phyloP scores from a whole-genome alignment of 1,140 invertebrate genomes.

The Oryctes rhinoceros region DNA sequence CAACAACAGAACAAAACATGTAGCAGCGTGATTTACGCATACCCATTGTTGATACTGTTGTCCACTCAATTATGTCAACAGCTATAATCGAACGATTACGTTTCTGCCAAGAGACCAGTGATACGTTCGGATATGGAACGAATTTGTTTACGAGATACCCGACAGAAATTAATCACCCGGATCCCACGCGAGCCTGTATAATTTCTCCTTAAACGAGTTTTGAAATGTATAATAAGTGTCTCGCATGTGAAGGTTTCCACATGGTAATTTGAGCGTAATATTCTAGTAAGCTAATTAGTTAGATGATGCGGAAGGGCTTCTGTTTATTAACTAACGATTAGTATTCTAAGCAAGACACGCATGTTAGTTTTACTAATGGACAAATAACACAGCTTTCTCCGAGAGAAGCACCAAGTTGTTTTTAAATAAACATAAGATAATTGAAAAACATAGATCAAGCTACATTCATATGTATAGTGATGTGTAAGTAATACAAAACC shows the following conservation, averaged over 20 bases:
- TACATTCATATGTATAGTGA: too few relatives aligned
- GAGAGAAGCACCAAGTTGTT: background rate
- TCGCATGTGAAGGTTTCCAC: background rate
- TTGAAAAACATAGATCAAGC: too few relatives aligned
- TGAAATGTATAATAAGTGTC: conserved; percentile 29
- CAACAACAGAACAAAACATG: background rate
- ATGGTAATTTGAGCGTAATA: conserved; percentile 19
- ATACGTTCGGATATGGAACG: background rate
- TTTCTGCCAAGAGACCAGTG: background rate
- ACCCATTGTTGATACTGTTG: background rate
- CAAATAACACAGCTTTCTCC: background rate
- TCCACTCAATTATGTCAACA: background rate
- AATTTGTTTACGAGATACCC: conserved; percentile 21
- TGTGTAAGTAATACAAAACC: too few relatives aligned
- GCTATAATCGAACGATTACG: background rate
- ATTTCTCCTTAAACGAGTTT: conserved; percentile 23
- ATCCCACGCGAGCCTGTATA: background rate
- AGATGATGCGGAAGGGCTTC: conserved; percentile 16
- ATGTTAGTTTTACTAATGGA: background rate
- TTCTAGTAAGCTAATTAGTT: conserved; percentile 20
- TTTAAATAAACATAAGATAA: background rate
- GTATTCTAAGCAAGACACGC: background rate
- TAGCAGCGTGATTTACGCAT: too few relatives aligned
- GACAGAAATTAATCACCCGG: background rate
- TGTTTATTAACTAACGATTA: conserved; percentile 20